A percentile compares a stretch with the other conserved stretches of the same genome.
These are phyloP conservation scores for Mola mola DNA, from an alignment of 2,113 vertebrate genomes.

Conservation along the genomic window DNA sequence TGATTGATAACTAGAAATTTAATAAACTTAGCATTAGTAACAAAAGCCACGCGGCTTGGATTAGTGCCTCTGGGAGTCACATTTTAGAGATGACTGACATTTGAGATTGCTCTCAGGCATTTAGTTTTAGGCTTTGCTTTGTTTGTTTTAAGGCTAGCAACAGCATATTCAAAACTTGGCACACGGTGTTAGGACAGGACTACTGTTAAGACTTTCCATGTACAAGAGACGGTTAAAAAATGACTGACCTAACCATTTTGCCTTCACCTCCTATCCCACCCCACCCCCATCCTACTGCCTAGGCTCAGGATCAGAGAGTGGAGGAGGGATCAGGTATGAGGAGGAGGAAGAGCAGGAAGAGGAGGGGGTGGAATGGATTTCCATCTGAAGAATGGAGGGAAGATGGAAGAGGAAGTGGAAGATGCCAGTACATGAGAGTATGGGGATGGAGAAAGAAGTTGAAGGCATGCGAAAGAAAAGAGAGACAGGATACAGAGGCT, in stretches of 20 bases:
- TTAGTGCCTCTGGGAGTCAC: constrained; percentile 33
- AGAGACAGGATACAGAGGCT: constrained; percentile 78
- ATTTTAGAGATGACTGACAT: constrained; percentile 11
- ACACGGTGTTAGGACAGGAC: constrained; percentile 49
- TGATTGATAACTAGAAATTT: constrained; percentile 4
- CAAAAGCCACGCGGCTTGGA: too few species aligned
- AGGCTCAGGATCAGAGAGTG: constrained; percentile 67
- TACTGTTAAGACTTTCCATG: constrained; percentile 35
- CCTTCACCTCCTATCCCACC: constrained; percentile 54
- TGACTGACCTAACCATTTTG: constrained; percentile 61
- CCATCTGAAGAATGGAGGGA: constrained; percentile 60
- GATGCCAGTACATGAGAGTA: constrained; percentile 49
- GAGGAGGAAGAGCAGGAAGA: constrained; percentile 71
- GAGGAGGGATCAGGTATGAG: constrained; percentile 68
- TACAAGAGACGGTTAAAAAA: constrained; percentile 39
- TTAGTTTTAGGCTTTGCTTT: background rate
- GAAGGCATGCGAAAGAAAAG: constrained; percentile 67
- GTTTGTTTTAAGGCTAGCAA: constrained; percentile 32
- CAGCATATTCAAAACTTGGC: constrained; percentile 44
- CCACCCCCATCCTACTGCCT: constrained; percentile 66
- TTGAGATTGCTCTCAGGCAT: background rate
- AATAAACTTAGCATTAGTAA: too few species aligned
- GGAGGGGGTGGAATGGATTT: constrained; percentile 72
- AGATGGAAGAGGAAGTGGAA: constrained; percentile 22
- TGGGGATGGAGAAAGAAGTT: constrained; percentile 55